Evolutionary conservation across 1,140 invertebrate genomes (phyloP).

Genomic region (Tribolium madens): DNA sequence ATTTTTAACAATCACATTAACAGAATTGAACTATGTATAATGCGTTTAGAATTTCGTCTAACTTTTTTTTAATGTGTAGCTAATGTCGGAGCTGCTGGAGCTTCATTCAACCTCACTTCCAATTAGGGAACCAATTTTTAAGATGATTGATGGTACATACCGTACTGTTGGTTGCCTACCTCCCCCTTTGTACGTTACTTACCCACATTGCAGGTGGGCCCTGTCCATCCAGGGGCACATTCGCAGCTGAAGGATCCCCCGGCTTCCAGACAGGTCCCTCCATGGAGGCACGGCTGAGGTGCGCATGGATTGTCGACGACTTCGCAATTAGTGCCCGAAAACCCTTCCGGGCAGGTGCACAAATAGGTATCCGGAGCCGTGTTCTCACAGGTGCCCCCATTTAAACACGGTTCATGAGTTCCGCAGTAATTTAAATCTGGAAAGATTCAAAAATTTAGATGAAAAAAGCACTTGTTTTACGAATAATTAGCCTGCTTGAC

Average conservation of each 20-base stretch:
- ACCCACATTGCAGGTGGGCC: constrained; percentile 81
- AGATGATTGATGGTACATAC: not conserved
- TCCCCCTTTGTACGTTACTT: constrained; percentile 61
- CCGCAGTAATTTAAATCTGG: constrained; percentile 97
- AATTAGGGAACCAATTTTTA: not conserved
- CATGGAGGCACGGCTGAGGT: constrained; percentile 88
- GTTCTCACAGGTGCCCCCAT: constrained; percentile 96
- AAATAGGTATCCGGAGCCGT: constrained; percentile 92
- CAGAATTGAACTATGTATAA: too few relatives aligned
- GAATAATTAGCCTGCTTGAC: constrained; percentile 39
- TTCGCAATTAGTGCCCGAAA: constrained; percentile 92
- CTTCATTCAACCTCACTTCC: not conserved
- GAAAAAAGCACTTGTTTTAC: constrained; percentile 22
- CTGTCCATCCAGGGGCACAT: constrained; percentile 89
- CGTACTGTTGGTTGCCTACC: not conserved
- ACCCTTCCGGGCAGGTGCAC: constrained; percentile 92
- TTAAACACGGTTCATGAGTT: constrained; percentile 94
- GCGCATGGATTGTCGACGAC: constrained; percentile 92
- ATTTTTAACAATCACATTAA: too few relatives aligned
- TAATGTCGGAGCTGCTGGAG: too few relatives aligned
- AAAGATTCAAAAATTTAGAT: constrained; percentile 56
- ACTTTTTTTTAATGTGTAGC: too few relatives aligned
- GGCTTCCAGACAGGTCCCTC: constrained; percentile 78
- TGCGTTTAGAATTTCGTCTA: too few relatives aligned
- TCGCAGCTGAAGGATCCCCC: constrained; percentile 77